phyloP scores from a whole-genome alignment of 2,888 invertebrate genomes.

The Proisotoma minuta region DNA sequence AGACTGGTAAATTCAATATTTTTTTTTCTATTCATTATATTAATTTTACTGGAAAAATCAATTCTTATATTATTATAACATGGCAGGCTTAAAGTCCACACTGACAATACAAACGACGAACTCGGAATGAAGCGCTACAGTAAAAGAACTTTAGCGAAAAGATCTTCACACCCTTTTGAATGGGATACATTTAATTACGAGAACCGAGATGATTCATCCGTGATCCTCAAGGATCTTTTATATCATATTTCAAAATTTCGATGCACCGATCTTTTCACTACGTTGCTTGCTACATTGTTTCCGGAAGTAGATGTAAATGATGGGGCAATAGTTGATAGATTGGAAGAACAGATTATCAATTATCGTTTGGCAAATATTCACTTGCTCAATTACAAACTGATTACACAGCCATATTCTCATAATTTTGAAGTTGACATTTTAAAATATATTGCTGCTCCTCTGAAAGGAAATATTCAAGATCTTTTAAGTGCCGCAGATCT shows the following conservation, averaged over 20 bases:
- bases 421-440: constrained; percentile 22
- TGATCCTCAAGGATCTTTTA: constrained; percentile 10
- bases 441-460: constrained; percentile 19
- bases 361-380: constrained; percentile 26
- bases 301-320: constrained; percentile 16
- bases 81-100: constrained; percentile 31
- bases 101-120: constrained; percentile 22
- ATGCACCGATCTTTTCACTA: constrained; percentile 28
- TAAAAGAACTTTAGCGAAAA: constrained; percentile 3
- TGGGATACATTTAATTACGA: constrained; percentile 15
- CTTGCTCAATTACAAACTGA: constrained; percentile 31
- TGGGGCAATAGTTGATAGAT: neutral
- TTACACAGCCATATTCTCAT: constrained; percentile 35
- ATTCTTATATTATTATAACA: neutral
- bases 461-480: constrained; percentile 35
- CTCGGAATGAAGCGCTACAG: constrained; percentile 13
- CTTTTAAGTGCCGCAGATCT: constrained; percentile 33
- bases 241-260: constrained; percentile 15
- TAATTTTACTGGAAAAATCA: no score
- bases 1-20: constrained; percentile 31
- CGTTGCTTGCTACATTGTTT: constrained; percentile 20
- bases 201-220: constrained; percentile 11
- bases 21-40: no score
- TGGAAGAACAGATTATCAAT: constrained; percentile 19
- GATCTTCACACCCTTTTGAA: constrained; percentile 21